Conservation (phyloP, 2,113 vertebrate genomes). For the Scatophagus argus region DNA sequence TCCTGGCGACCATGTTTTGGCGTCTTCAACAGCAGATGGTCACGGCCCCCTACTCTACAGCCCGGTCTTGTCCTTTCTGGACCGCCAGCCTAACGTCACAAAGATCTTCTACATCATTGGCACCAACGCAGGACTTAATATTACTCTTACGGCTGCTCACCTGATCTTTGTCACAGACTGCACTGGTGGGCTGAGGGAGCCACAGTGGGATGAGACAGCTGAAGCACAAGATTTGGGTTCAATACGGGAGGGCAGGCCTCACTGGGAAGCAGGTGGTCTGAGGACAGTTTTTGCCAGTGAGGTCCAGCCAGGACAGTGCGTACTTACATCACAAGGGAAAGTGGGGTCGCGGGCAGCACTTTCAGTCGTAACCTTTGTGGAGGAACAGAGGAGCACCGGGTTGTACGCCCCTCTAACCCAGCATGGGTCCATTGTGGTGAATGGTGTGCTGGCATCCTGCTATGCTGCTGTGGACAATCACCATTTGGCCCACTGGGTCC, state of each 20-base stretch:
- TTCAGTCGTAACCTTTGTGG: constrained; percentile 85
- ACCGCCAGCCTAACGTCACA: constrained; percentile 83
- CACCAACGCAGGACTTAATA: constrained; percentile 85
- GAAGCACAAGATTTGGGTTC: constrained; percentile 4
- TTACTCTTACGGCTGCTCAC: constrained; percentile 92
- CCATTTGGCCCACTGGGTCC: constrained; percentile 90
- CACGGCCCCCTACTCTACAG: constrained; percentile 88
- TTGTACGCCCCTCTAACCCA: constrained; percentile 93
- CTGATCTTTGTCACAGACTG: constrained; percentile 89
- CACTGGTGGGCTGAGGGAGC: constrained; percentile 71
- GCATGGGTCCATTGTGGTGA: constrained; percentile 93
- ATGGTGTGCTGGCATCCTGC: constrained; percentile 93
- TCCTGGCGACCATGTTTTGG: constrained; percentile 91
- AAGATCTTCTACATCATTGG: constrained; percentile 90
- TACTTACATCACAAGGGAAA: constrained; percentile 76
- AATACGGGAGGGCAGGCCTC: neutral
- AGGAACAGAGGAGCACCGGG: constrained; percentile 81
- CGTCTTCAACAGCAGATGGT: constrained; percentile 87
- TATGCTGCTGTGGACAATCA: constrained; percentile 93
- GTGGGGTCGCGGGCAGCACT: constrained; percentile 59
- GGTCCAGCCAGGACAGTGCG: constrained; percentile 90
- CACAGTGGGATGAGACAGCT: constrained; percentile 1
- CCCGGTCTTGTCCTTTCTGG: constrained; percentile 93
- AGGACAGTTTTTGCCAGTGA: constrained; percentile 91
- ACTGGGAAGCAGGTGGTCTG: constrained; percentile 58